Conservation (phyloP, 2,113 vertebrate genomes). For the Brachypteracias leptosomus region DNA sequence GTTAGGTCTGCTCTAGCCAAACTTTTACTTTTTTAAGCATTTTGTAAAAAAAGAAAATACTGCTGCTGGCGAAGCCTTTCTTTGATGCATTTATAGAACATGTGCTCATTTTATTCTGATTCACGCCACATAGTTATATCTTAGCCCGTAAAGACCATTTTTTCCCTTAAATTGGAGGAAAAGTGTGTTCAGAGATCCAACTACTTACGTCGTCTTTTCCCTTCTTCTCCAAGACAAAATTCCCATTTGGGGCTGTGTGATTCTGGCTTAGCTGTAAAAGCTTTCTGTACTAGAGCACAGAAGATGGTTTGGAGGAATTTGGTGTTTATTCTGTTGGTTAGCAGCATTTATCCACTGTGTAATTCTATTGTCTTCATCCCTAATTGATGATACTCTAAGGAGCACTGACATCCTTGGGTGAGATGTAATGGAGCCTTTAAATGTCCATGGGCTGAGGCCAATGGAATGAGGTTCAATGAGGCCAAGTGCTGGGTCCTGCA, state of each 20-base stretch:
- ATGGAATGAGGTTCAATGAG: background rate
- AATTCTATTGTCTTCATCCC: background rate
- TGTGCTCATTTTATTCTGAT: constrained; percentile 34
- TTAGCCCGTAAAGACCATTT: background rate
- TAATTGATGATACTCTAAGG: background rate
- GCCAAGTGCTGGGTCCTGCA: background rate
- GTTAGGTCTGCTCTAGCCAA: background rate
- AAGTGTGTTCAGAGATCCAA: constrained; percentile 2
- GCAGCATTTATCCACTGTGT: background rate
- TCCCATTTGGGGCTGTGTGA: background rate
- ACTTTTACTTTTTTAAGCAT: constrained; percentile 4
- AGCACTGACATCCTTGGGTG: background rate
- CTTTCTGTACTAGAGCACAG: background rate
- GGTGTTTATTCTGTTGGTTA: background rate
- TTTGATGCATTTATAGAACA: constrained; percentile 31
- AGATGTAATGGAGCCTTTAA: background rate
- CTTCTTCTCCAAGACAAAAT: background rate
- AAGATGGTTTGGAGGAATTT: background rate
- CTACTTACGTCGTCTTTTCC: background rate
- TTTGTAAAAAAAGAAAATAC: constrained; percentile 42
- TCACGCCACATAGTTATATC: background rate
- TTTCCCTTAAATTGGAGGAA: background rate
- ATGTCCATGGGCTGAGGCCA: background rate
- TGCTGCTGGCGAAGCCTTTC: background rate
- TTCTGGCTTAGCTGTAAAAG: background rate